Evolutionary conservation across 2,888 invertebrate genomes (phyloP), one percentile per base, ranked within the genome.

Genomic region (Pterostichus madidus): DNA sequence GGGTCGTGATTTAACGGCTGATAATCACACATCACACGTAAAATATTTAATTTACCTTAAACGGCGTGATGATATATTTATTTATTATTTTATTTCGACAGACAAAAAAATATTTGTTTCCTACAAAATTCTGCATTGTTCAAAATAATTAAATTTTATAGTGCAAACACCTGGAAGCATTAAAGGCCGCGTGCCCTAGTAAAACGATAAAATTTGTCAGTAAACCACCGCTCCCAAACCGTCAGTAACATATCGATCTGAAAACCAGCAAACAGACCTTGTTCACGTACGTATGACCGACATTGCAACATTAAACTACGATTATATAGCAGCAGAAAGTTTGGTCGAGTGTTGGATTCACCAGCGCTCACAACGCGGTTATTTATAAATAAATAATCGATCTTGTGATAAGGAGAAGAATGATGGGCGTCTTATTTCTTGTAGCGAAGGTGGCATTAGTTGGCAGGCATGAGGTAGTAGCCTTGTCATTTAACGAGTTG

Each of bases 331-430:
- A 5, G 17, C 17, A 56, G 15, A 56, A 56, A 13, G 11, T 49
- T 49, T 49, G 49, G 4, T n/a, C 11, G 13, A 49, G 13, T 49
- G 49, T n/a, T 49, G 15, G 17, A 56, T 0, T 10, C 8, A 56
- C 7, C 56, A 49, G 7, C 24, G 17, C 8, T 52, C 2, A 8
- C 56, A 49, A 10, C 24, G 17, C 8, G 5, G 52, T n/a, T 17
- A 24, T 11, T 56, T 56, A 56, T 56, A 56, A 56, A 56, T 56
- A 56, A 56, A 56, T 15, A 56, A 56, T 56, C 56, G 17, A 56
- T 56, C 13, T 49, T 49, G 49, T 56, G 56, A 56, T 56, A 56
- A 17, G 56, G 24, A n/a, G 52, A 56, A 56, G 56, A 56, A 5
- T 5, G 56, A 56, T 17, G 56, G 56, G 56, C 5, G 49, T 49